Evolutionary conservation across 1,140 invertebrate species (phyloP).

Genomic region (Pristionchus pacificus): DNA sequence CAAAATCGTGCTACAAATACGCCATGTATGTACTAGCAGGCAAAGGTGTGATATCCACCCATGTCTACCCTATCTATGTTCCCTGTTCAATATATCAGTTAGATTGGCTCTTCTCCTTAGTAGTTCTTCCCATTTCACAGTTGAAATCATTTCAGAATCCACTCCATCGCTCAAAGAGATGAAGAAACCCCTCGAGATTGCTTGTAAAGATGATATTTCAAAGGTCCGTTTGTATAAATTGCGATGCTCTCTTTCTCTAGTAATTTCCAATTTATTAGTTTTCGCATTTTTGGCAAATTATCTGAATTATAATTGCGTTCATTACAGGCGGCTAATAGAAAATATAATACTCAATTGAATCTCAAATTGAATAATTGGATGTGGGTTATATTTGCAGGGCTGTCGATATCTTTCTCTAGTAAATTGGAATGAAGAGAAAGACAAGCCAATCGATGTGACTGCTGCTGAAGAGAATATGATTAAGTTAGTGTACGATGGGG

Average conservation of each 20-base stretch:
- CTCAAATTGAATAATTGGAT: neutral
- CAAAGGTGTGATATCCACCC: slow-evolving; percentile 30
- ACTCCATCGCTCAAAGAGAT: slow-evolving; percentile 38
- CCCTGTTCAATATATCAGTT: no score
- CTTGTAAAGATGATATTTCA: slow-evolving; percentile 48
- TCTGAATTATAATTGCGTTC: no score
- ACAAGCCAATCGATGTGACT: slow-evolving; percentile 35
- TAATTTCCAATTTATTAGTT: no score
- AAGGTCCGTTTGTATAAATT: slow-evolving; percentile 38
- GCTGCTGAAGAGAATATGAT: slow-evolving; percentile 47
- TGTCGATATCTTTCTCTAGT: slow-evolving; percentile 38
- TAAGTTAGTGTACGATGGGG: slow-evolving; percentile 28
- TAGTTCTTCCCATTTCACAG: no score
- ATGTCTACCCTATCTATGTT: no score
- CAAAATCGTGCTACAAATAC: slow-evolving; percentile 52
- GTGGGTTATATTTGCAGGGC: neutral
- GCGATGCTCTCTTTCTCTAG: no score
- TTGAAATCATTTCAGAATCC: slow-evolving; percentile 34
- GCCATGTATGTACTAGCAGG: slow-evolving; percentile 46
- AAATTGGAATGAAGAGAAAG: slow-evolving; percentile 49
- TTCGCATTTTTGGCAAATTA: no score
- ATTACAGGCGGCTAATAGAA: no score
- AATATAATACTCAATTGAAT: neutral
- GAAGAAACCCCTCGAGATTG: slow-evolving; percentile 43
- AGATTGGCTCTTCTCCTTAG: no score